phyloP scores from a whole-genome alignment of 1,140 invertebrate genomes.

The Streblospio benedicti region DNA sequence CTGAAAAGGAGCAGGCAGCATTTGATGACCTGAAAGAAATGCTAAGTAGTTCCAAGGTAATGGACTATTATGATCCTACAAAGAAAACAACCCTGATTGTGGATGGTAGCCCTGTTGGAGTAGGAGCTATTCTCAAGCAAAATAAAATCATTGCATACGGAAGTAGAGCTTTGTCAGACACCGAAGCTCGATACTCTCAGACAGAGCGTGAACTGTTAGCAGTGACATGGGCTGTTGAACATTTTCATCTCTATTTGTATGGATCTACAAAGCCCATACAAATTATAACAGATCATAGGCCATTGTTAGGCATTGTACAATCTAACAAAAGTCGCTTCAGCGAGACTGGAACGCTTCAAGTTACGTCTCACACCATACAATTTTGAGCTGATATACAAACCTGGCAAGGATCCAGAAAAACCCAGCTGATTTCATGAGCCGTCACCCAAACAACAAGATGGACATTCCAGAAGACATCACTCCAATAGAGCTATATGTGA shows the following conservation, averaged over 20 bases:
- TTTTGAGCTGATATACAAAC: conserved; percentile 2
- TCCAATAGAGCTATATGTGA: no score
- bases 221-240: conserved; percentile 16
- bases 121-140: conserved; percentile 47
- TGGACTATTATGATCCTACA: conserved; percentile 26
- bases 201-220: conserved; percentile 20
- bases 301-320: conserved; percentile 11
- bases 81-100: conserved; percentile 23
- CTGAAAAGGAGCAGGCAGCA: conserved; percentile 4
- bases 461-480: no score
- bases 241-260: conserved; percentile 18
- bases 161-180: no score
- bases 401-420: not conserved
- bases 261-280: conserved; percentile 11
- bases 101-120: conserved; percentile 28
- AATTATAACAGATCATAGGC: conserved; percentile 25
- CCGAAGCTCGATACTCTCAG: conserved; percentile 13
- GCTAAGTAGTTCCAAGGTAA: conserved; percentile 18
- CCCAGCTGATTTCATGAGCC: not conserved
- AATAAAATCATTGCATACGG: no score
- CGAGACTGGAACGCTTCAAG: conserved; percentile 13
- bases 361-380: conserved; percentile 13
- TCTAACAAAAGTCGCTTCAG: conserved; percentile 6
- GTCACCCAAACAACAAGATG: no score
- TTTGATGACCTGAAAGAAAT: conserved; percentile 22